Conservation (phyloP, 2,888 invertebrate genomes). For the Tenthredo amoena region DNA sequence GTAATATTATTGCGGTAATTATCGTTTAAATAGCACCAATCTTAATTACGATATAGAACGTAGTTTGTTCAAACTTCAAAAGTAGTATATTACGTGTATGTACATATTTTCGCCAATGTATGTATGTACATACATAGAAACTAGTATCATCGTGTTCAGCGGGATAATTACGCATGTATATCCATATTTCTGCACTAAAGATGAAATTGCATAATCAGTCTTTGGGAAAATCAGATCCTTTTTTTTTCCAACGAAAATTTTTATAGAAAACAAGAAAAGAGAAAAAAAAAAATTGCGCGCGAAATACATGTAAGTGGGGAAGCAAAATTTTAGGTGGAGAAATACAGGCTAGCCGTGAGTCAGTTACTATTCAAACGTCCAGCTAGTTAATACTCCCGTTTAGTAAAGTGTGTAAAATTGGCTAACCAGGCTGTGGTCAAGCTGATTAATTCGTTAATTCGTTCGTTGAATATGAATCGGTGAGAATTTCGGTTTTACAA, state of each 20-base stretch:
- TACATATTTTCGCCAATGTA: background rate
- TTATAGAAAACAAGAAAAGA: background rate
- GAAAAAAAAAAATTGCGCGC: background rate
- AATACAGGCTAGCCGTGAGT: background rate
- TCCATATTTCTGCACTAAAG: no score
- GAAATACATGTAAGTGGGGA: conserved; percentile 1
- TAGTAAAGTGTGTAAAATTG: background rate
- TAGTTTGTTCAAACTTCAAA: background rate
- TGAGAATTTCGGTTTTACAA: background rate
- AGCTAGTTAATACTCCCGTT: background rate
- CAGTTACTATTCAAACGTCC: conserved; percentile 9
- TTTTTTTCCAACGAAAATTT: no score
- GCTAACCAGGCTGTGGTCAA: background rate
- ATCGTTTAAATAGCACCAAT: conserved; percentile 27
- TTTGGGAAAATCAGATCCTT: no score
- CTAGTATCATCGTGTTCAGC: no score
- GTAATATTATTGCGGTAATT: conserved; percentile 46
- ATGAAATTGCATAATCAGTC: no score
- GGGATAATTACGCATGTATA: no score
- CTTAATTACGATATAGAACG: conserved; percentile 28
- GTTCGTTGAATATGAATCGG: background rate
- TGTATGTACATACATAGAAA: background rate
- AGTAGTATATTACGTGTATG: background rate
- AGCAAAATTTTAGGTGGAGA: background rate
- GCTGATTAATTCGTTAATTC: background rate